A percentile compares a stretch with the other conserved stretches of the same genome.
These are phyloP conservation scores for Halictus quadricinctus DNA, from an alignment of 2,888 invertebrate species.

Conservation along the genomic window DNA sequence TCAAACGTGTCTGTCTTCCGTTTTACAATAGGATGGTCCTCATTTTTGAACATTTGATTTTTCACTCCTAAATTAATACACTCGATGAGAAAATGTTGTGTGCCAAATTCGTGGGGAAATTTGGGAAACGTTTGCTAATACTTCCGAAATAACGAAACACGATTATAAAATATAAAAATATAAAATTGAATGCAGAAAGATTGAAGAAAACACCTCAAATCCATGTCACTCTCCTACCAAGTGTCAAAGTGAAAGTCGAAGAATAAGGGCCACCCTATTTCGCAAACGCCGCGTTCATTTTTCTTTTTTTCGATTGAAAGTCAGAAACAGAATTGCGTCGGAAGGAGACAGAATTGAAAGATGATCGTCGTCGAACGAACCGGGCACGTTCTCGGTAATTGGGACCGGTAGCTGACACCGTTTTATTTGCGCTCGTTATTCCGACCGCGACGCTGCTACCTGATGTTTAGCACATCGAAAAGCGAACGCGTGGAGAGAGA, in stretches of 20 bases:
- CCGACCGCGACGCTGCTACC: slow-evolving; percentile 54
- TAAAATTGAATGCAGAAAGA: no score
- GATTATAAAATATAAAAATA: neutral
- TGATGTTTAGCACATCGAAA: slow-evolving; percentile 66
- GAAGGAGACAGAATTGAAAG: slow-evolving; percentile 60
- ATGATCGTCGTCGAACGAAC: slow-evolving; percentile 55
- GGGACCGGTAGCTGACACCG: slow-evolving; percentile 71
- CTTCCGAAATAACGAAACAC: neutral
- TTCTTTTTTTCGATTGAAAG: neutral
- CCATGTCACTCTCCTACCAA: no score
- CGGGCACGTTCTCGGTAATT: slow-evolving; percentile 65
- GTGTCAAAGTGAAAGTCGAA: neutral
- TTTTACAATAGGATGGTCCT: neutral
- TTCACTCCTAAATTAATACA: neutral
- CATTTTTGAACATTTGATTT: neutral
- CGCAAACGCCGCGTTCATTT: neutral
- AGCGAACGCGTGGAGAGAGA: slow-evolving; percentile 18
- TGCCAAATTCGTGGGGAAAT: no score
- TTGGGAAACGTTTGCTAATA: neutral
- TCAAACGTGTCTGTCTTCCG: neutral
- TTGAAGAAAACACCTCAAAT: no score
- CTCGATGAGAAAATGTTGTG: no score
- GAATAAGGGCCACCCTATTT: slow-evolving; percentile 1
- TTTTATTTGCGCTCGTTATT: slow-evolving; percentile 66
- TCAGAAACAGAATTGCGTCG: slow-evolving; percentile 16